phyloP scores from a whole-genome alignment of 2,888 invertebrate species.

The Aleiodes testaceus region DNA sequence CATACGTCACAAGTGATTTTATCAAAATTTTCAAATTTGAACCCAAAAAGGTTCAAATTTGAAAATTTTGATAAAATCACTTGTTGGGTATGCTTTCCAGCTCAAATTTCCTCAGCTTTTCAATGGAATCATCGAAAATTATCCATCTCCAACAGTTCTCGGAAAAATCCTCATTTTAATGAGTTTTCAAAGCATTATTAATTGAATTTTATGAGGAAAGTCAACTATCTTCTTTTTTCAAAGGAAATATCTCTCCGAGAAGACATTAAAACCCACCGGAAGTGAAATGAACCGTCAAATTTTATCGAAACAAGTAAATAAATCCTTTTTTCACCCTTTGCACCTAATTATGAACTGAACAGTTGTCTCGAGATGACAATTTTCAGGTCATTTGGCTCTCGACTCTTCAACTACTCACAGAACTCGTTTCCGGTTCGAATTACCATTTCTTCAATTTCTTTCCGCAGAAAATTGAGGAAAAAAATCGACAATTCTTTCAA shows the following conservation, averaged over 20 bases:
- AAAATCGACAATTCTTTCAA: no score
- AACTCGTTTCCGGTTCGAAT: slow-evolving; percentile 37
- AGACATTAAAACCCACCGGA: slow-evolving; percentile 25
- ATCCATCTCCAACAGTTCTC: no score
- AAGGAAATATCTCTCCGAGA: slow-evolving; percentile 24
- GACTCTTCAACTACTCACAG: not conserved
- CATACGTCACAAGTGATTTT: no score
- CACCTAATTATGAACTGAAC: slow-evolving; percentile 24
- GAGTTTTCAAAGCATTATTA: no score
- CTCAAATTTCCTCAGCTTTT: no score
- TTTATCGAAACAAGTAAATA: slow-evolving; percentile 7
- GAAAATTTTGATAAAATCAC: no score
- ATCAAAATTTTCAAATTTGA: no score
- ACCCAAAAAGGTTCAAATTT: no score
- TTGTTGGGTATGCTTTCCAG: no score
- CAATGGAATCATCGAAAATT: no score
- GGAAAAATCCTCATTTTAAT: no score
- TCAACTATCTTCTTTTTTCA: no score
- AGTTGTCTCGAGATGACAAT: slow-evolving; percentile 24
- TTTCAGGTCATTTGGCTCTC: slow-evolving; percentile 37
- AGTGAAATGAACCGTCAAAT: slow-evolving; percentile 29
- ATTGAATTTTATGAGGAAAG: not conserved
- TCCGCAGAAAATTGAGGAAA: not conserved
- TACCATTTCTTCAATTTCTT: slow-evolving; percentile 24
- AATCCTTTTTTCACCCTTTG: slow-evolving; percentile 22